Conservation (phyloP, 2,797 vertebrate genomes). For the Siniperca scherzeri region DNA sequence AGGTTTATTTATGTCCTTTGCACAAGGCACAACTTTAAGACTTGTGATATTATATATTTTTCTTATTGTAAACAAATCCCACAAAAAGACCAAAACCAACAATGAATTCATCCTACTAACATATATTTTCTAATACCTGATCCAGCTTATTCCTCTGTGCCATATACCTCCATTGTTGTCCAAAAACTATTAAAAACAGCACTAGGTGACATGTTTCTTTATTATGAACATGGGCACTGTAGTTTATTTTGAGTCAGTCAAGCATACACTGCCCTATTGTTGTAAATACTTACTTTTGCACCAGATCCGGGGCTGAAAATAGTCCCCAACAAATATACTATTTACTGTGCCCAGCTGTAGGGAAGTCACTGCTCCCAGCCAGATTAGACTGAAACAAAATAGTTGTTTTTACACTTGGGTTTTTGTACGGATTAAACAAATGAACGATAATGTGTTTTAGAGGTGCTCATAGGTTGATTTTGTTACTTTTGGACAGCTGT, state of each 20-base stretch:
- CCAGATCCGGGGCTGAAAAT: background rate
- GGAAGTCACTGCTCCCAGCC: too few relatives aligned
- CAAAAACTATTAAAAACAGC: background rate
- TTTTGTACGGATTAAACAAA: background rate
- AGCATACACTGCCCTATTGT: background rate
- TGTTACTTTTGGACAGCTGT: too few relatives aligned
- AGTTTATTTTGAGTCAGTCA: background rate
- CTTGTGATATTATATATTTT: background rate
- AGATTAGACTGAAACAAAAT: background rate
- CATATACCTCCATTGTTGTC: background rate
- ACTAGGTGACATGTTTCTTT: background rate
- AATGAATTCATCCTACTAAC: background rate
- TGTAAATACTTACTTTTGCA: background rate
- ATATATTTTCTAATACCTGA: background rate
- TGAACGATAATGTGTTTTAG: too few relatives aligned
- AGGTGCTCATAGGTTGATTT: too few relatives aligned
- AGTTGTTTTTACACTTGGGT: background rate
- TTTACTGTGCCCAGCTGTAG: background rate
- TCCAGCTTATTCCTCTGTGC: background rate
- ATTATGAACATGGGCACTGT: background rate
- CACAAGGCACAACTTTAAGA: background rate
- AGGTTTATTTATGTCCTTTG: slow-evolving; percentile 26
- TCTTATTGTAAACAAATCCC: background rate
- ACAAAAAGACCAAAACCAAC: background rate
- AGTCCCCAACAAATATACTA: background rate